A percentile compares a stretch with the other conserved stretches of the same genome.
Conservation (phyloP, 2,888 invertebrate genomes). For the Melolontha melolontha region DNA sequence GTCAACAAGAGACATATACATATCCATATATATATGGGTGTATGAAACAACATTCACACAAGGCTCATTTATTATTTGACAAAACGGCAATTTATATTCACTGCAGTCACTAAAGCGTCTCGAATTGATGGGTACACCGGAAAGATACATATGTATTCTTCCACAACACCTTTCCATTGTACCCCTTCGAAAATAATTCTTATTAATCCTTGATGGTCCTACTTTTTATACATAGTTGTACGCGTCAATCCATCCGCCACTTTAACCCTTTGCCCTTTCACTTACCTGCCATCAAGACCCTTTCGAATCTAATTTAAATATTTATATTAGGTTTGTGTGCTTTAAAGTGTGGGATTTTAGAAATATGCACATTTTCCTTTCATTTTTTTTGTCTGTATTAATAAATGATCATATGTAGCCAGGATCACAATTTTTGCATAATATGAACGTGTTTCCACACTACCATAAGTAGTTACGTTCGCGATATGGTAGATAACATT, state of each 20-base stretch:
- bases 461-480: conserved; percentile 17
- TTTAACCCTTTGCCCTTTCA: conserved; percentile 32
- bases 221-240: conserved; percentile 21
- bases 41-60: conserved; percentile 33
- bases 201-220: conserved; percentile 51
- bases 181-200: conserved; percentile 51
- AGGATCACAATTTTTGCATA: conserved; percentile 23
- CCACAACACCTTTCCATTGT: conserved; percentile 56
- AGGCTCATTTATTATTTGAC: conserved; percentile 46
- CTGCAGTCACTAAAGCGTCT: conserved; percentile 54
- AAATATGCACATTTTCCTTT: conserved; percentile 2
- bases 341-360: conserved; percentile 18
- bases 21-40: not conserved
- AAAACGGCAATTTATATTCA: conserved; percentile 56
- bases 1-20: conserved; percentile 49
- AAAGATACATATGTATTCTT: conserved; percentile 44
- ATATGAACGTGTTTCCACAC: conserved; percentile 26
- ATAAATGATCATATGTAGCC: conserved; percentile 17
- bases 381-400: conserved; percentile 13
- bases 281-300: conserved; percentile 30
- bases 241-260: conserved; percentile 37
- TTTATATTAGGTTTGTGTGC: conserved; percentile 32
- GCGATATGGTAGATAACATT: conserved; percentile 29
- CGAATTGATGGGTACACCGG: conserved; percentile 53
- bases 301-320: conserved; percentile 35